Percentiles rank a stretch among this genome's conserved stretches.
Evolutionary conservation across 2,888 invertebrate species (phyloP).

Genomic region (Oxyteleia sp.): DNA sequence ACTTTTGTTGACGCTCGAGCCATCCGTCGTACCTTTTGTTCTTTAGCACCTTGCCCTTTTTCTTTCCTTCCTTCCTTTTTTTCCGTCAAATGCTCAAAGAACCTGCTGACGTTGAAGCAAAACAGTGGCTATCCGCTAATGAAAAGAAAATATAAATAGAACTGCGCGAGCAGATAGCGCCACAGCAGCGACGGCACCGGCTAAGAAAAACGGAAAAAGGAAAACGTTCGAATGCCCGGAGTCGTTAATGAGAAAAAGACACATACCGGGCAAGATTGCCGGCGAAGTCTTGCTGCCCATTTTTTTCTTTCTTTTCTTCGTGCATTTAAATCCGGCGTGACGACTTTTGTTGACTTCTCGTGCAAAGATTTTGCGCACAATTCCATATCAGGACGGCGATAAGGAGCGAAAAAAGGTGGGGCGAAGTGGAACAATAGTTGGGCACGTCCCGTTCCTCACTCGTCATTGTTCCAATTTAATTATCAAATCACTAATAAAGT

Average conservation of each 20-base stretch:
- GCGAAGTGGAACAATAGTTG: background rate
- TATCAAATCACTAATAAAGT: background rate
- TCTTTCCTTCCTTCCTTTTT: no score
- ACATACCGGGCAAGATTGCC: conserved; percentile 42
- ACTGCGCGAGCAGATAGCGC: conserved; percentile 51
- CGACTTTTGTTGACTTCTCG: background rate
- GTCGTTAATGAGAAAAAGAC: conserved; percentile 82
- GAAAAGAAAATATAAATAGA: conserved; percentile 85
- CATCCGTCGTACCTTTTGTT: no score
- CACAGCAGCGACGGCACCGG: conserved; percentile 31
- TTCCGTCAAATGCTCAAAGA: no score
- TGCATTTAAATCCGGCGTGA: conserved; percentile 62
- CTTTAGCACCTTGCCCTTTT: no score
- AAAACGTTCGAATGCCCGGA: conserved; percentile 36
- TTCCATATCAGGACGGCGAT: background rate
- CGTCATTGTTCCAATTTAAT: background rate
- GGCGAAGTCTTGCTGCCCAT: conserved; percentile 47
- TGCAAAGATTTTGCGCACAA: conserved; percentile 3
- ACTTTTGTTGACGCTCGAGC: no score
- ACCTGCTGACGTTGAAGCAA: no score
- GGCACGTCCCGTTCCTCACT: no score
- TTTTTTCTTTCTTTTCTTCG: no score
- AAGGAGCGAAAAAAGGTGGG: background rate
- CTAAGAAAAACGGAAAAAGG: conserved; percentile 59
- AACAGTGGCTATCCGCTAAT: no score